phyloP scores from a whole-genome alignment of 2,113 vertebrate genomes.

The Corapipo altera region DNA sequence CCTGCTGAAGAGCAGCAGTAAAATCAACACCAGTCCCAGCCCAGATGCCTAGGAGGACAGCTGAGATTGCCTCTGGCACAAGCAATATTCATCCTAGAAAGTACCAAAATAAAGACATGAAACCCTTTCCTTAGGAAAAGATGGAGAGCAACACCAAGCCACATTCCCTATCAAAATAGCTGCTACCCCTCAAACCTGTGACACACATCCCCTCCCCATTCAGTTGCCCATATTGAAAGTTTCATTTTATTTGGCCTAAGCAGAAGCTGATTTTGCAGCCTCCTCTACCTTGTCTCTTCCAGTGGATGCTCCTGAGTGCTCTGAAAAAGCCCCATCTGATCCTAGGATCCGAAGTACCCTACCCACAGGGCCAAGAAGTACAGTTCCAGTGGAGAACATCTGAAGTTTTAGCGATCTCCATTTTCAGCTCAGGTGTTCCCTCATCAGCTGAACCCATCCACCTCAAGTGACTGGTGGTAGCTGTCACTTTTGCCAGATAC shows the following conservation, averaged over 20 bases:
- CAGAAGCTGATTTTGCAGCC: neutral
- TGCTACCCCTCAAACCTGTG: neutral
- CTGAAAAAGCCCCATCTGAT: neutral
- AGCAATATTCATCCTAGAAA: neutral
- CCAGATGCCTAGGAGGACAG: neutral
- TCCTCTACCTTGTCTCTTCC: neutral
- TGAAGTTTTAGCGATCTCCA: neutral
- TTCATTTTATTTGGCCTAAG: neutral
- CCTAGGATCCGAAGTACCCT: neutral
- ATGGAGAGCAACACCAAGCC: neutral
- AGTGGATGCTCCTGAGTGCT: neutral
- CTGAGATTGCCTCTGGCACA: neutral
- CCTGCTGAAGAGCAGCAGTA: neutral
- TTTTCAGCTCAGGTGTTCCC: neutral
- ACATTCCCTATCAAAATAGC: neutral
- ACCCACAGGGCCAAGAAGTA: neutral
- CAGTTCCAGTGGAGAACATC: neutral
- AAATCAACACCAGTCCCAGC: neutral
- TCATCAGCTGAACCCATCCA: neutral
- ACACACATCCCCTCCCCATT: neutral
- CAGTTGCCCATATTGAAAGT: neutral
- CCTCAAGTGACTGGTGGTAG: neutral
- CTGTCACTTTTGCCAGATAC: neutral
- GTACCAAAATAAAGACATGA: neutral
- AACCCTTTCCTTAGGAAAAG: neutral